phyloP scores from a whole-genome alignment of 2,113 vertebrate genomes.

The Sander lucioperca region DNA sequence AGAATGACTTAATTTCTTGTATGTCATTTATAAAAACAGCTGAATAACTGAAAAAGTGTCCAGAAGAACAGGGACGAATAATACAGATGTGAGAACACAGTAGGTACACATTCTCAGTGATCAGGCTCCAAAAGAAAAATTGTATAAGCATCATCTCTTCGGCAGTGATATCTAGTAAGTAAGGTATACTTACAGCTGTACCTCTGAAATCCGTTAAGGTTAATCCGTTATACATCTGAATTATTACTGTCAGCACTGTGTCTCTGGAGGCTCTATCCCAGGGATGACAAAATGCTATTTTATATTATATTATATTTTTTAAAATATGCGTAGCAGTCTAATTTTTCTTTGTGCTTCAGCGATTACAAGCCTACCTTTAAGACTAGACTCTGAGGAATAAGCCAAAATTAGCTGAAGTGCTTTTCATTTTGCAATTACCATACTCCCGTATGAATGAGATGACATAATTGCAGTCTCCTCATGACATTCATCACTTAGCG shows the following conservation, averaged over 20 bases:
- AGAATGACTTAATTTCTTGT: no score
- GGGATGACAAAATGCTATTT: conserved; percentile 25
- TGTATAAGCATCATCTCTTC: not conserved
- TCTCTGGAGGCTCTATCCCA: conserved; percentile 4
- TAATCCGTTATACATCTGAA: conserved; percentile 15
- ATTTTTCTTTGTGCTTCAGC: conserved; percentile 42
- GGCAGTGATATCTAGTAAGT: not conserved
- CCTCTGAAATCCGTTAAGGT: conserved; percentile 4
- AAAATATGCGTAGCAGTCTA: conserved; percentile 32
- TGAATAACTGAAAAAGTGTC: not conserved
- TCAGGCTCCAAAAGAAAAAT: not conserved
- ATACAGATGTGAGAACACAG: not conserved
- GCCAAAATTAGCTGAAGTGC: conserved; percentile 69
- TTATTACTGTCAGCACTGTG: conserved; percentile 41
- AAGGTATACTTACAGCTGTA: conserved; percentile 10
- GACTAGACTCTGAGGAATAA: conserved; percentile 55
- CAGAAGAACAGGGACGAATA: not conserved
- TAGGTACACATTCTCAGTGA: not conserved
- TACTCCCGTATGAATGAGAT: conserved; percentile 67
- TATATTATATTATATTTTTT: not conserved
- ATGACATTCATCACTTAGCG: conserved; percentile 79
- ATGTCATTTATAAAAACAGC: no score
- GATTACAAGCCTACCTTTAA: conserved; percentile 58
- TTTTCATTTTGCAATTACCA: conserved; percentile 71
- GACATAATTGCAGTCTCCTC: conserved; percentile 80